Base-by-base conservation (phyloP, 2,113 vertebrate genomes). In the Callocephalon fimbriatum region DNA sequence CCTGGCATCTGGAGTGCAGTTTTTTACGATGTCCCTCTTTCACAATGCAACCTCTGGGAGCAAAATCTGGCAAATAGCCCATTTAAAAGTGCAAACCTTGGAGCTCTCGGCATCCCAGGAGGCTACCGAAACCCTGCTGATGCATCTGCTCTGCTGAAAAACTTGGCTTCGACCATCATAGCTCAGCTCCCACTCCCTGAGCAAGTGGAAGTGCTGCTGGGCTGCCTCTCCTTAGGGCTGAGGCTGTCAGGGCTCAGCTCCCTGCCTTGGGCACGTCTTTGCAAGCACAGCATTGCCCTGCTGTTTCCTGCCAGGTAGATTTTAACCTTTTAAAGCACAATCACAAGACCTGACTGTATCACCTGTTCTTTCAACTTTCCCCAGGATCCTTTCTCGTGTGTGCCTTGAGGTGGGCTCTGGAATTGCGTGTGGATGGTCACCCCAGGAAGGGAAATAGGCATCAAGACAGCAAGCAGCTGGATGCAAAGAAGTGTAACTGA, bases 21-120 rank as follows among this genome's bases (percentile, higher is more conserved):
- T 38, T 51, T 66, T 1, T 1, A 26, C 0, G 2, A 50, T 0
- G 1, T 51, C 6, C 9, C n/a, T 20, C 31, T 85, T 90, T 58
- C 5, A 4, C n/a, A 42, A 35, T 22, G 54, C 65, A 93, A 45
- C 35, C 7, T 77, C 89, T 53, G 68, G 58, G 32, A 93, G 68
- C 10, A 4, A 80, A 77, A 44, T 61, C 54, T 2, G 9, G 37
- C 48, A 80, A 86, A 80, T 8, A 42, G 37, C 47, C 45, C 6
- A 0, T 87, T 88, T 79, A 48, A 54, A 78, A 93, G 44, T 61
- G 61, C 38, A 82, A 32, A 92, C 32, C 23, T 67, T 44, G 48
- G 56, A 59, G 6, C 2, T 82, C 10, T n/a, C 0, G 1, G 26
- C 5, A 6, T 90, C 56, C 70, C 6, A 3, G 56, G 53, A 68